These are phyloP conservation scores for Ctena decussata DNA, from an alignment of 2,888 invertebrate genomes.

Conservation along the genomic window DNA sequence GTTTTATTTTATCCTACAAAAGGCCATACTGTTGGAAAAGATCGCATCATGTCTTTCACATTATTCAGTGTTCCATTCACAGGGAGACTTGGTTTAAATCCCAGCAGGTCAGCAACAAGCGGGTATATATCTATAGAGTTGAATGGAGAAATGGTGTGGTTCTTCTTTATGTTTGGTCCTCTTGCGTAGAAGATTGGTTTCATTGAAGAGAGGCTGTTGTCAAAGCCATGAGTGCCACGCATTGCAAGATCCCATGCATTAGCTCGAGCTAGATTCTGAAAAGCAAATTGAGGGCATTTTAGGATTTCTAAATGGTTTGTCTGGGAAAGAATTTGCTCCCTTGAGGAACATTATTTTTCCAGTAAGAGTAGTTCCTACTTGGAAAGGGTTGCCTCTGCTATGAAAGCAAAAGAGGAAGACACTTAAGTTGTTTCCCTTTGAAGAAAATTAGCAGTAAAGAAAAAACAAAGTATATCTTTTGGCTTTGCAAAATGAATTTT, in stretches of 20 bases:
- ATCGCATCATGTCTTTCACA: not conserved
- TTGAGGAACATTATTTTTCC: too few species aligned
- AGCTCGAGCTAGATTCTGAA: too few species aligned
- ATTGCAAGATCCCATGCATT: not conserved
- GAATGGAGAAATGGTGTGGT: conserved; percentile 88
- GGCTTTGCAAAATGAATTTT: too few species aligned
- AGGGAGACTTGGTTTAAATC: conserved; percentile 87
- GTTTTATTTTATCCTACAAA: not conserved
- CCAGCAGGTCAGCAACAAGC: conserved; percentile 90
- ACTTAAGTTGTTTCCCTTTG: too few species aligned
- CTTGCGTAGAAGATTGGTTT: conserved; percentile 83
- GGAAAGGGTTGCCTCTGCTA: too few species aligned
- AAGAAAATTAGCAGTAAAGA: too few species aligned
- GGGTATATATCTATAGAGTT: conserved; percentile 90
- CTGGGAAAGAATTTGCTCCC: too few species aligned
- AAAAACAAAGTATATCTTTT: too few species aligned
- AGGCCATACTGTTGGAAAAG: not conserved
- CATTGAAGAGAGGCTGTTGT: conserved; percentile 87
- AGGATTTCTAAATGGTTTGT: too few species aligned
- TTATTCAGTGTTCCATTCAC: conserved; percentile 83
- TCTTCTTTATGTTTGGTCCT: conserved; percentile 89
- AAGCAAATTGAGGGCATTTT: too few species aligned
- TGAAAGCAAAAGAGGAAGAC: too few species aligned
- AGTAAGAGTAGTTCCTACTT: too few species aligned
- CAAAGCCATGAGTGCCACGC: conserved; percentile 90